A percentile compares a stretch with the other conserved stretches of the same genome.
These are phyloP conservation scores for Okamejei kenojei DNA, from an alignment of 2,797 vertebrate genomes.

Conservation along the genomic window DNA sequence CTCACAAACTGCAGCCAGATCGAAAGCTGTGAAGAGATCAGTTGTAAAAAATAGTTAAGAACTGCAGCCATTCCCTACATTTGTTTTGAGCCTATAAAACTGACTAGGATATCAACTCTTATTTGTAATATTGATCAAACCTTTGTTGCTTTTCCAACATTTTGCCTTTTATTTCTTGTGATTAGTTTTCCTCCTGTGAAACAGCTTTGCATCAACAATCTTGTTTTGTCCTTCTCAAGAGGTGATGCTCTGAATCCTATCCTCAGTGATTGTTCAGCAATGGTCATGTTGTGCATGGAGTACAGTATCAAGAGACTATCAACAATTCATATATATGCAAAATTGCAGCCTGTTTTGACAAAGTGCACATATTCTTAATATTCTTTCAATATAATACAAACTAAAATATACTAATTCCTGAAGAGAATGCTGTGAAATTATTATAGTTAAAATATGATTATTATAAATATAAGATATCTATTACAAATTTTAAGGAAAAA, in stretches of 20 bases:
- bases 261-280: constrained; percentile 57
- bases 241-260: constrained; percentile 44
- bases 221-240: not conserved
- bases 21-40: not conserved
- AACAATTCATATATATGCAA: not conserved
- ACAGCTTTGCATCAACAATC: not conserved
- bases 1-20: not conserved
- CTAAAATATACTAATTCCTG: not conserved
- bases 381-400: not conserved
- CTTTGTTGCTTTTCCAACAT: not conserved
- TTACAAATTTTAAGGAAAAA: constrained; percentile 34
- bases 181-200: not conserved
- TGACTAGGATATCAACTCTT: not conserved
- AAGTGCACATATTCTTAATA: not conserved
- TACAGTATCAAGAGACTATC: not conserved
- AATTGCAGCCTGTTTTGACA: not conserved
- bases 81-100: not conserved
- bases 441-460: not conserved
- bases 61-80: not conserved
- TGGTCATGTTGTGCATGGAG: not conserved
- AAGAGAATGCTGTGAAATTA: not conserved
- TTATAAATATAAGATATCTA: constrained; percentile 33
- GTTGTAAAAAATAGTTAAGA: not conserved
- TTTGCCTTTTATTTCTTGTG: not conserved
- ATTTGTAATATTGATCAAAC: not conserved